Percentiles rank a stretch among this genome's conserved stretches.
These are phyloP conservation scores for Yoshiicerus persimilis DNA, from an alignment of 1,140 invertebrate genomes.

Conservation along the genomic window DNA sequence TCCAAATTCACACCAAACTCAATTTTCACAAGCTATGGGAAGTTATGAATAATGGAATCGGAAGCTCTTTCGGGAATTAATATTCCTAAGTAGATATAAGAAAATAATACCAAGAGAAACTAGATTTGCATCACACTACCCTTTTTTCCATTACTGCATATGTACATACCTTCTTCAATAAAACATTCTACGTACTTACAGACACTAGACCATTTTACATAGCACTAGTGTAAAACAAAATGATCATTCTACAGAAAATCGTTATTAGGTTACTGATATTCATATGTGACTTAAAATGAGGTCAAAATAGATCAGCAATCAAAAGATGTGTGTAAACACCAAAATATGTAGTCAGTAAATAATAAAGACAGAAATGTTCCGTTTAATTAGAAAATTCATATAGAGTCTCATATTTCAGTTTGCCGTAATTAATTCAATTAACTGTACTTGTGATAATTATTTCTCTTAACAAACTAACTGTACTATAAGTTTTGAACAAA, in stretches of 20 bases:
- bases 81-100: neutral
- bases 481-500: too few species aligned
- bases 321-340: too few species aligned
- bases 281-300: neutral
- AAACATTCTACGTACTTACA: neutral
- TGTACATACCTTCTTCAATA: too few species aligned
- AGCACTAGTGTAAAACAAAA: neutral
- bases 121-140: neutral
- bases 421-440: too few species aligned
- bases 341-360: too few species aligned
- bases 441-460: too few species aligned
- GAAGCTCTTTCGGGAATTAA: neutral
- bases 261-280: neutral
- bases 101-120: neutral
- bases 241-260: neutral
- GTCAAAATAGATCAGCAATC: neutral
- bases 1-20: neutral
- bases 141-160: neutral
- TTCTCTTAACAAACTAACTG: too few species aligned
- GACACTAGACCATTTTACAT: neutral
- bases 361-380: too few species aligned
- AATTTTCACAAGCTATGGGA: neutral
- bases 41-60: neutral
- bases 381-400: too few species aligned
- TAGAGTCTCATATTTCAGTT: too few species aligned